A percentile compares a stretch with the other conserved stretches of the same genome.
These are phyloP conservation scores for Tryphoninae sp. DNA, from an alignment of 2,888 invertebrate species.

Conservation along the genomic window DNA sequence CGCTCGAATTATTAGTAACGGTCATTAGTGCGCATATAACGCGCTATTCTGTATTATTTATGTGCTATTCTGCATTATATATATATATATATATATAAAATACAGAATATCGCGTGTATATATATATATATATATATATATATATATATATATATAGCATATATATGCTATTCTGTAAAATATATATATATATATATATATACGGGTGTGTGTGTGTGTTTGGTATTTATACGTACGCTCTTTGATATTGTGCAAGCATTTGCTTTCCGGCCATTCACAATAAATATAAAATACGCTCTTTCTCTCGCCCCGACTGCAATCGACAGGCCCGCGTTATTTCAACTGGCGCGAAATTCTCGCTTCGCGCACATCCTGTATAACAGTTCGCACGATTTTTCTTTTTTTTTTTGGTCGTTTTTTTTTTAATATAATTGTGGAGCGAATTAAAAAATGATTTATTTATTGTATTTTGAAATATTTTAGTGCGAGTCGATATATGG, in stretches of 20 bases:
- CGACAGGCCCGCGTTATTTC: constrained; percentile 22
- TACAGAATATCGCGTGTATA: too few species aligned
- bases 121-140: constrained; percentile 1
- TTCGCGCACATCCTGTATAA: constrained; percentile 32
- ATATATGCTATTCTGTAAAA: too few species aligned
- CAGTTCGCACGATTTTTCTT: background rate
- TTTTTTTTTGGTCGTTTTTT: background rate
- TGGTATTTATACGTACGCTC: background rate
- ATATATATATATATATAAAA: background rate
- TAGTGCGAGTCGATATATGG: too few species aligned
- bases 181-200: background rate
- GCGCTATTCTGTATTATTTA: constrained; percentile 11
- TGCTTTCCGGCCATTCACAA: constrained; percentile 33
- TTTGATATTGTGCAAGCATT: constrained; percentile 33
- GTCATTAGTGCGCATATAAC: constrained; percentile 46
- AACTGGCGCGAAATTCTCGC: constrained; percentile 21
- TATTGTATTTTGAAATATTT: background rate
- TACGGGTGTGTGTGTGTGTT: background rate
- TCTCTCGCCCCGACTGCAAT: too few species aligned
- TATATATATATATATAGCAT: background rate
- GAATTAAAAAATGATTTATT: background rate
- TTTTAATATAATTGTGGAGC: background rate
- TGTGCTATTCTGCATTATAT: too few species aligned
- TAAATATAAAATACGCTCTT: background rate
- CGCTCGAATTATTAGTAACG: constrained; percentile 39